Percentiles rank a stretch among this genome's conserved stretches.
Evolutionary conservation across 1,140 invertebrate species (phyloP).

Genomic region (Chionoecetes opilio): DNA sequence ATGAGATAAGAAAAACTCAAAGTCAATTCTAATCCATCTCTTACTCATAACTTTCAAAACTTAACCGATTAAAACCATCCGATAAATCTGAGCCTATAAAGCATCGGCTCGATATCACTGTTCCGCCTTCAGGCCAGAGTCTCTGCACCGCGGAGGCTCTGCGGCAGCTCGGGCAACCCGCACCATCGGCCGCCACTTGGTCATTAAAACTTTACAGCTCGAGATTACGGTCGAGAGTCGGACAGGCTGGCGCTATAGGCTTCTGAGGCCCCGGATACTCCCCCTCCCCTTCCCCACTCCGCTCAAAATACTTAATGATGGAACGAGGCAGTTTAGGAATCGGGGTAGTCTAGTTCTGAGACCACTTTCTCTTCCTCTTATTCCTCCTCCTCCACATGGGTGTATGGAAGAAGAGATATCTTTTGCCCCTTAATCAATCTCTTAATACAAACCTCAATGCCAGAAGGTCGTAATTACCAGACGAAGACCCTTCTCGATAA

Average conservation of each 20-base stretch:
- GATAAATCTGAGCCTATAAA: too few species aligned
- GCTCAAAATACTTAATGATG: slow-evolving; percentile 21
- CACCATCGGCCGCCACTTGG: not conserved
- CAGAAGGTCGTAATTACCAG: slow-evolving; percentile 52
- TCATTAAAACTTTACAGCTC: slow-evolving; percentile 19
- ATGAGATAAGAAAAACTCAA: too few species aligned
- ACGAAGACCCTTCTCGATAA: slow-evolving; percentile 41
- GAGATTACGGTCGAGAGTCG: not conserved
- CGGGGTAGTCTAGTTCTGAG: not conserved
- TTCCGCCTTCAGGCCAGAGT: too few species aligned
- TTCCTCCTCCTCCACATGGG: not conserved
- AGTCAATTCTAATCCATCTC: too few species aligned
- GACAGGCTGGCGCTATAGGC: not conserved
- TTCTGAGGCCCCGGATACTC: not conserved
- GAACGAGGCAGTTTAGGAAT: not conserved
- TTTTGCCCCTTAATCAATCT: slow-evolving; percentile 39
- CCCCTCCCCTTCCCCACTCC: not conserved
- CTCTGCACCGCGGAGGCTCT: not conserved
- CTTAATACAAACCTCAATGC: slow-evolving; percentile 52
- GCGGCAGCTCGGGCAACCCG: slow-evolving; percentile 13
- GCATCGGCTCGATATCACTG: too few species aligned
- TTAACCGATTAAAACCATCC: too few species aligned
- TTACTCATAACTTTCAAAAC: too few species aligned
- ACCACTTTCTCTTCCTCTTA: not conserved
- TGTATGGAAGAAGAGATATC: not conserved